A percentile compares a stretch with the other conserved stretches of the same genome.
phyloP scores from a whole-genome alignment of 2,113 vertebrate genomes.

The Corvus hawaiiensis region DNA sequence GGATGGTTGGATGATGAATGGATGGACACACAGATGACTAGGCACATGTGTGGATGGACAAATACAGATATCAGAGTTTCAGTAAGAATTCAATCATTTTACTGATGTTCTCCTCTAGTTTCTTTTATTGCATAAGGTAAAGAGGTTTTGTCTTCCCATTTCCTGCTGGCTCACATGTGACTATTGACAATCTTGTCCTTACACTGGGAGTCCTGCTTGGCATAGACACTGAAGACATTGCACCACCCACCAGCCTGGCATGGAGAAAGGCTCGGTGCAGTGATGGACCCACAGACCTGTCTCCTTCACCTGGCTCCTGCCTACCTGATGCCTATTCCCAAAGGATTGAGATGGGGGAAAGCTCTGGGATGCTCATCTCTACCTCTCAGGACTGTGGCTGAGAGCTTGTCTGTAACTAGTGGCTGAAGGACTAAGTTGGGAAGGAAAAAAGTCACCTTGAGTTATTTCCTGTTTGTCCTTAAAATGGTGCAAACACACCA shows the following conservation, averaged over 20 bases:
- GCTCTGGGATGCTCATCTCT: background rate
- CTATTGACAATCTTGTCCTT: background rate
- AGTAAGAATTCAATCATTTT: background rate
- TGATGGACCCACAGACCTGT: background rate
- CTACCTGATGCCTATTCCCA: background rate
- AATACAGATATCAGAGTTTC: background rate
- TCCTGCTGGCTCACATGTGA: background rate
- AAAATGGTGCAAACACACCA: background rate
- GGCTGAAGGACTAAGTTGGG: background rate
- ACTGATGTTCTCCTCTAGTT: background rate
- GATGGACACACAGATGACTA: background rate
- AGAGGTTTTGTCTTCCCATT: background rate
- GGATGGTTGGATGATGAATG: background rate
- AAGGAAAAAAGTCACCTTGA: background rate
- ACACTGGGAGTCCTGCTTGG: background rate
- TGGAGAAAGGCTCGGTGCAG: background rate
- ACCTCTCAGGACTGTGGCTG: background rate
- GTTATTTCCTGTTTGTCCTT: slow-evolving; percentile 33
- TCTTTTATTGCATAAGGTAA: background rate
- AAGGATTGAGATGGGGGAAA: fast-evolving
- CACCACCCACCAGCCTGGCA: background rate
- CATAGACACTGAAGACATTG: background rate
- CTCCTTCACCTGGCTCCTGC: background rate
- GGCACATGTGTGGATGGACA: background rate
- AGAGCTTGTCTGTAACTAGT: background rate